Percentiles rank a stretch among this genome's conserved stretches.
phyloP scores from a whole-genome alignment of 2,888 invertebrate species.

The Eupithecia subumbrata region DNA sequence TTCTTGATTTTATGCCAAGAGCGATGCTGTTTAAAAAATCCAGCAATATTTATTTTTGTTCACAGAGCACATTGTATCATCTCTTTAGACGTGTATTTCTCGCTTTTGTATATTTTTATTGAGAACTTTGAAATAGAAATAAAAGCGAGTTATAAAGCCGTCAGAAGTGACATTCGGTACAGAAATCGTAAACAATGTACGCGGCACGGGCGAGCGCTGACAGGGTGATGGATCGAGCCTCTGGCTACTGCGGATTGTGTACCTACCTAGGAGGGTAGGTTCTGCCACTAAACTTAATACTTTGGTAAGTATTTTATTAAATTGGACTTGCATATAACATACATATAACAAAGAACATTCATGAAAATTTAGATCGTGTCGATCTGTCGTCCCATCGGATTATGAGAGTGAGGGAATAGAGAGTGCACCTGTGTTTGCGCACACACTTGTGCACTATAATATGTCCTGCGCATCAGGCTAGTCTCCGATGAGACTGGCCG shows the following conservation, averaged over 20 bases:
- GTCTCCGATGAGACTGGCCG: too few species aligned
- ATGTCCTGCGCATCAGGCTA: too few species aligned
- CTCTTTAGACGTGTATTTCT: neutral
- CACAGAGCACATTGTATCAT: neutral
- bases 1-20: neutral
- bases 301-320: neutral
- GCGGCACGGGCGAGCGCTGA: conserved; percentile 27
- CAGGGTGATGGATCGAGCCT: conserved; percentile 25
- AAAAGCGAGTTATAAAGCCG: conserved; percentile 5
- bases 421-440: too few species aligned
- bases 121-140: neutral
- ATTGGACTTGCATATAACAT: too few species aligned
- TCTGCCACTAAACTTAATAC: neutral
- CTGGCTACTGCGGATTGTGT: neutral
- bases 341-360: too few species aligned
- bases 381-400: too few species aligned
- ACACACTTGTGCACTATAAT: too few species aligned
- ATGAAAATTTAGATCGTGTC: too few species aligned
- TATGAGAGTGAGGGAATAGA: too few species aligned
- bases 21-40: neutral
- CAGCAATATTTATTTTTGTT: neutral
- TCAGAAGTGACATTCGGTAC: conserved; percentile 11
- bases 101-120: neutral
- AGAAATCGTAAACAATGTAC: conserved; percentile 29
- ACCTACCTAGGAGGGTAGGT: neutral